phyloP scores from a whole-genome alignment of 2,797 vertebrate species.

The Strix occidentalis region DNA sequence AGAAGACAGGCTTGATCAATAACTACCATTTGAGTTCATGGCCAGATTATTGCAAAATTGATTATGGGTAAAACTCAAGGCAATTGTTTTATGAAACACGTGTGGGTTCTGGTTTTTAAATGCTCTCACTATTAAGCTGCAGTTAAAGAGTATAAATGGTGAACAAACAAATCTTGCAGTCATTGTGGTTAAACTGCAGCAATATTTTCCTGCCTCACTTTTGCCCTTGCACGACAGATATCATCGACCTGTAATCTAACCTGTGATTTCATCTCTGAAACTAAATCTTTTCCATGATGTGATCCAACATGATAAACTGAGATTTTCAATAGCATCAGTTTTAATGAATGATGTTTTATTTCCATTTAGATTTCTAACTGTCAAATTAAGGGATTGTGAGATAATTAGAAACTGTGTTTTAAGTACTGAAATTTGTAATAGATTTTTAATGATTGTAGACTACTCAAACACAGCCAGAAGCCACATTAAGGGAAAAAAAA shows the following conservation, averaged over 20 bases:
- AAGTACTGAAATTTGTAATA: background rate
- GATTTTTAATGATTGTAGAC: background rate
- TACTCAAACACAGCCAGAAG: background rate
- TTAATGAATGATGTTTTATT: background rate
- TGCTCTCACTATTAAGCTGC: background rate
- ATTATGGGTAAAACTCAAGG: background rate
- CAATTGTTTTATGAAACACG: background rate
- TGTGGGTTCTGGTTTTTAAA: background rate
- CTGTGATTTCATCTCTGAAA: background rate
- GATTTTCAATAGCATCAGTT: background rate
- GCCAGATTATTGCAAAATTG: conserved; percentile 30
- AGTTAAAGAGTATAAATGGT: background rate
- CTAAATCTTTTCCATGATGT: background rate
- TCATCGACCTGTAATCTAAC: background rate
- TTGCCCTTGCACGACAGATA: background rate
- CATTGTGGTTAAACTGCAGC: background rate
- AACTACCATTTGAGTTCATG: background rate
- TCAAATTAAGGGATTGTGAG: background rate
- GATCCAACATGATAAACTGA: background rate
- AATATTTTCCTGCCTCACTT: background rate
- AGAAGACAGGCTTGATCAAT: conserved; percentile 5
- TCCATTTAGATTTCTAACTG: background rate
- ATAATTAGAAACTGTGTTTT: background rate
- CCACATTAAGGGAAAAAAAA: background rate
- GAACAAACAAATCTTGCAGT: background rate